A percentile compares a stretch with the other conserved stretches of the same genome.
Conservation (phyloP, 1,140 invertebrate species). For the Battus philenor region DNA sequence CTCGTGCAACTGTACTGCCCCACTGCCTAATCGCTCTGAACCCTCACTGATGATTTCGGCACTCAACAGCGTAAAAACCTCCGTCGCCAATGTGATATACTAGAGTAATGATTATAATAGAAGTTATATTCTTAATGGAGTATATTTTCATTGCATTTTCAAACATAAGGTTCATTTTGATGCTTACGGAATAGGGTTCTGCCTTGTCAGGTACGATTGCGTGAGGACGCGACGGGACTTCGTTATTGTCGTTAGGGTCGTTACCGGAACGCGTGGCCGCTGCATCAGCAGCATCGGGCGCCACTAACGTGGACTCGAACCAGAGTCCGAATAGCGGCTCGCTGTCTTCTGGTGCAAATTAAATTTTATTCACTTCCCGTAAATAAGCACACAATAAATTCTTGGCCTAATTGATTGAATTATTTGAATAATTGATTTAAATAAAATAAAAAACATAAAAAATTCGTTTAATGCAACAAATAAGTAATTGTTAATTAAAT, state of each 20-base stretch:
- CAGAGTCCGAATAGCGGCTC: constrained; percentile 93
- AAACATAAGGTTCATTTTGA: no score
- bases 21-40: constrained; percentile 41
- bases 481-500: no score
- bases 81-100: constrained; percentile 88
- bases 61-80: constrained; percentile 81
- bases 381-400: no score
- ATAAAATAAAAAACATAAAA: no score
- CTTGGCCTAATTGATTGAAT: no score
- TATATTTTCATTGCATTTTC: no score
- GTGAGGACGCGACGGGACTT: constrained; percentile 50
- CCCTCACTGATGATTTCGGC: constrained; percentile 66
- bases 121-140: no score
- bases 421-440: no score
- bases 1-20: constrained; percentile 77
- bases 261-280: constrained; percentile 73
- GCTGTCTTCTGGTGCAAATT: constrained; percentile 84
- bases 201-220: constrained; percentile 91
- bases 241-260: constrained; percentile 62
- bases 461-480: no score
- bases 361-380: no score
- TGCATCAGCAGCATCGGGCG: constrained; percentile 82
- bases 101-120: no score
- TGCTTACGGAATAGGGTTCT: constrained; percentile 91
- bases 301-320: constrained; percentile 94